These are phyloP conservation scores for Luidia sarsii DNA, from an alignment of 53 echinoderm and acorn worm species.

Conservation along the genomic window DNA sequence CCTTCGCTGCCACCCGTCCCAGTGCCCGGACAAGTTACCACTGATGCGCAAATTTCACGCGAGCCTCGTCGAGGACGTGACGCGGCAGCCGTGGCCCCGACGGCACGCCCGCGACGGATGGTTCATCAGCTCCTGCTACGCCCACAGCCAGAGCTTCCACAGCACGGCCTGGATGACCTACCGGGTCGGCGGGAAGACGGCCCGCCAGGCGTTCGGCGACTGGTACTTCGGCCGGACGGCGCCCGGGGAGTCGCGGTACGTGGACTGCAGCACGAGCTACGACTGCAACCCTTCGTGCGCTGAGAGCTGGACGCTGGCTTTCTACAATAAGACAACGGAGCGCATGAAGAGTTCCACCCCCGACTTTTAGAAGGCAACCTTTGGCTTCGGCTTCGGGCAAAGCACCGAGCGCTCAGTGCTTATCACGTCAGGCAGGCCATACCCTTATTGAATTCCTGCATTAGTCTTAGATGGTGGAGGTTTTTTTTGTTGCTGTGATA, in stretches of 20 bases:
- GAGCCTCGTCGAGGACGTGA: too few species aligned
- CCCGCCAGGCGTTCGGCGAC: constrained; percentile 53
- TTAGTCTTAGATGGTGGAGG: too few species aligned
- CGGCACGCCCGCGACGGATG: constrained; percentile 53
- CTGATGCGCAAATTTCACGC: constrained; percentile 32
- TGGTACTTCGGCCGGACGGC: constrained; percentile 63
- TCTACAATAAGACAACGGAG: constrained; percentile 24
- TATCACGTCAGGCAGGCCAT: too few species aligned
- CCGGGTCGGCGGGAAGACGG: constrained; percentile 16
- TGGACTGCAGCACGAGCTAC: constrained; percentile 38
- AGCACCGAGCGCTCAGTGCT: too few species aligned
- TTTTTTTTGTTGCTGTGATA: too few species aligned
- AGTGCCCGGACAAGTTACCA: constrained; percentile 54
- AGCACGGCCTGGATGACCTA: constrained; percentile 52
- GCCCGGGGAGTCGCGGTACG: constrained; percentile 21
- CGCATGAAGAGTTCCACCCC: constrained; percentile 17
- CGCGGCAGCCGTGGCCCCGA: too few species aligned
- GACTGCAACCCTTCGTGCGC: constrained; percentile 60
- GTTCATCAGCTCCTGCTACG: constrained; percentile 79
- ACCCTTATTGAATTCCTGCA: too few species aligned
- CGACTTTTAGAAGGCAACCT: constrained; percentile 11
- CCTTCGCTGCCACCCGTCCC: constrained; percentile 67
- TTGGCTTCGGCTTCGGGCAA: too few species aligned
- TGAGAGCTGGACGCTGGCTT: constrained; percentile 1
- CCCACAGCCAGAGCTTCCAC: constrained; percentile 46